A percentile compares a stretch with the other conserved stretches of the same genome.
These are phyloP conservation scores for Pachyramphus minor DNA, from an alignment of 2,113 vertebrate genomes.

Conservation along the genomic window DNA sequence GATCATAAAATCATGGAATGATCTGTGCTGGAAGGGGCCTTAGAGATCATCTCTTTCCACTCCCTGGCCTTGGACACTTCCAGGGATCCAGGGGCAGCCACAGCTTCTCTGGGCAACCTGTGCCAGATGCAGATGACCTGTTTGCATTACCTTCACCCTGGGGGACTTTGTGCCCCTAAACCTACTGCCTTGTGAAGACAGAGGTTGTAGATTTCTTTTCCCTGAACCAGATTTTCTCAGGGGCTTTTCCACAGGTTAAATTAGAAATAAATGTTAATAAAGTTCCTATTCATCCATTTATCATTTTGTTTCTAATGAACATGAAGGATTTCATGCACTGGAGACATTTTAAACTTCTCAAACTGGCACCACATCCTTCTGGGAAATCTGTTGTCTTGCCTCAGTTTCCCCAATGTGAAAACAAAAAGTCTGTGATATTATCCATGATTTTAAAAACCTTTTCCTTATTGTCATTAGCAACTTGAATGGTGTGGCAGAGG, in stretches of 20 bases:
- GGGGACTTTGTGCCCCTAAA: neutral
- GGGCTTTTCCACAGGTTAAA: neutral
- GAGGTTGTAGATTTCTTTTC: neutral
- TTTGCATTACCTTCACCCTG: neutral
- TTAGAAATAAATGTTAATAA: neutral
- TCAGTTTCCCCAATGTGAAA: neutral
- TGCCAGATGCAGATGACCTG: neutral
- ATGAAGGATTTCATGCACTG: neutral
- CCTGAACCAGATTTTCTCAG: neutral
- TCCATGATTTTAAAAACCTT: neutral
- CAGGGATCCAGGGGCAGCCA: neutral
- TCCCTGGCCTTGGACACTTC: neutral
- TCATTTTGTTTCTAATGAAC: neutral
- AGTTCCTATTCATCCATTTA: rapidly evolving
- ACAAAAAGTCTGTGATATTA: neutral
- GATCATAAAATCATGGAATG: no score
- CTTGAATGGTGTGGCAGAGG: neutral
- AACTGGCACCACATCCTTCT: neutral
- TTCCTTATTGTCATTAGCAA: neutral
- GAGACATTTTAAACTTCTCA: neutral
- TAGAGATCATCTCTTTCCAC: neutral
- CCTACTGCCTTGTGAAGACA: neutral
- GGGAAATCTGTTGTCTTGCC: neutral
- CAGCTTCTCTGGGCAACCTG: neutral
- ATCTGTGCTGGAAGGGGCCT: neutral